Base-by-base conservation (phyloP, 2,888 invertebrate genomes). In the Diarsia mendica region DNA sequence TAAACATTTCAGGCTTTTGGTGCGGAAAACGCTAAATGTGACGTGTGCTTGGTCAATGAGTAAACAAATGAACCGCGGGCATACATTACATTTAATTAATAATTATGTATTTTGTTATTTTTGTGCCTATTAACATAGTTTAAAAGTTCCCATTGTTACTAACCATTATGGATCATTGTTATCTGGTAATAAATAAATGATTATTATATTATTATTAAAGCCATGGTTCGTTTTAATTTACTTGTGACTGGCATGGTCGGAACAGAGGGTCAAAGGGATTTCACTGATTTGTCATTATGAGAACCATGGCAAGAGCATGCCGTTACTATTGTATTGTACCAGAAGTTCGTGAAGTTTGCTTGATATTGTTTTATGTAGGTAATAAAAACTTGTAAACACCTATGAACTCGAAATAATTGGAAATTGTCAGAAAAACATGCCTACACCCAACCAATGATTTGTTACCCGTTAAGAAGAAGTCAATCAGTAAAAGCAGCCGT, bases 1-100 rank as follows among this genome's bases (percentile, higher is more conserved):
- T 60, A 58, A 81, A 81, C 33, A 5, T 23, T 75, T 58, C 20
- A 67, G 48, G 0, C 15, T 60, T 53, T 65, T 67, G 15, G 18
- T 39, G 51, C 13, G 48, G 10, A 51, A 67, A 58, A 46, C 2
- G 33, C 33, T 23, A 20, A 28, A 63, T 49, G 60, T 13, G 15
- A 18, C 13, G 18, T 53, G 5, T 53, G 8, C 10, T 11, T 39
- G 8, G 10, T 39, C 20, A 46, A 18, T 28, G 58, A 28, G 23
- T 48, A 20, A 46, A 75, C 13, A 15, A 33, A 28, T 53, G 20
- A 53, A 61, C 48, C 33, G 28, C 39, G 15, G 51, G 33, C 3
- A 15, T 13, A 23, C 11, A 3, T 28, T 13, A 53, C 23, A 53
- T n/a, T n/a, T n/a, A n/a, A n/a, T n/a, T n/a, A n/a, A n/a, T n/a